These are phyloP conservation scores for Cettia cetti DNA, from an alignment of 2,113 vertebrate genomes.

Conservation along the genomic window DNA sequence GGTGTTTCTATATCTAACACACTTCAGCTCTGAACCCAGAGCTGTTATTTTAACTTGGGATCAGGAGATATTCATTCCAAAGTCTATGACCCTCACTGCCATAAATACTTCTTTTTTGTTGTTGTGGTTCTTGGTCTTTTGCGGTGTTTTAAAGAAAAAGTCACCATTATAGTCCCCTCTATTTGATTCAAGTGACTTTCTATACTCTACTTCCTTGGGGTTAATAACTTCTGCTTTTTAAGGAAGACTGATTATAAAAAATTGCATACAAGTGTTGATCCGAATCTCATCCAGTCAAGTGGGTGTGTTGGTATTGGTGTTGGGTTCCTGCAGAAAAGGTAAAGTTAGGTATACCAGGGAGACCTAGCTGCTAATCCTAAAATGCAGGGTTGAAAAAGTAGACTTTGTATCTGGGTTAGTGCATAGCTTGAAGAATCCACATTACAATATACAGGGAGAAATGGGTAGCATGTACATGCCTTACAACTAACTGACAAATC, in stretches of 20 bases:
- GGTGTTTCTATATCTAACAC: slow-evolving; percentile 37
- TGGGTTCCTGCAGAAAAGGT: not conserved
- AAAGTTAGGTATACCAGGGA: not conserved
- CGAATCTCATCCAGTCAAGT: not conserved
- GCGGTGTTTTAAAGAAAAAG: not conserved
- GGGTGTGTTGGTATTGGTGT: not conserved
- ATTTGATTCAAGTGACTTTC: not conserved
- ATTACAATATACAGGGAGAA: not conserved
- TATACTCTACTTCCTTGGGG: not conserved
- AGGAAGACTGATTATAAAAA: not conserved
- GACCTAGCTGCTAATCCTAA: not conserved
- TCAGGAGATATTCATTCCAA: not conserved
- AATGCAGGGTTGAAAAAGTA: not conserved
- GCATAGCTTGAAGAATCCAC: not conserved
- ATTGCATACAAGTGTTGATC: not conserved
- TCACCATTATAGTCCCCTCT: not conserved
- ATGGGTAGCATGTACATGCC: not conserved
- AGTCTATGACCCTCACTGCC: not conserved
- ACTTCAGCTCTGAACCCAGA: slow-evolving; percentile 13
- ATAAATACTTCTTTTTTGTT: slow-evolving; percentile 9
- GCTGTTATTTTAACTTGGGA: slow-evolving; percentile 38
- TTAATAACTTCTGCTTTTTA: not conserved
- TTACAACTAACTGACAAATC: not conserved
- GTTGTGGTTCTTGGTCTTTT: not conserved
- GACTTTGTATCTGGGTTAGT: not conserved